Conservation (phyloP, 2,888 invertebrate genomes). For the Meloe dianella region DNA sequence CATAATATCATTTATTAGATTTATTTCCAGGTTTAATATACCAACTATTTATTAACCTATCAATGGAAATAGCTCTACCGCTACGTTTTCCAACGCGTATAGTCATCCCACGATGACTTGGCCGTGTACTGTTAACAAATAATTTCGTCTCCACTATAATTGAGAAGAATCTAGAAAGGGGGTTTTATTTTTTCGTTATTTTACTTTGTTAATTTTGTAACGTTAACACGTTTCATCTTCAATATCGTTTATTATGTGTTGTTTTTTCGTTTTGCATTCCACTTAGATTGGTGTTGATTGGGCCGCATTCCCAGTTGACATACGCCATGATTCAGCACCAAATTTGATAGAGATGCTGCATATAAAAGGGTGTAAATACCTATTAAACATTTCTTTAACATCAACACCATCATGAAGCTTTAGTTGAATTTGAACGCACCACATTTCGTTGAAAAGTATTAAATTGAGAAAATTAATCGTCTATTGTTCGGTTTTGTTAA, state of each 20-base stretch:
- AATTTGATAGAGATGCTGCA: constrained; percentile 55
- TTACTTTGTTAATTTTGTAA: background rate
- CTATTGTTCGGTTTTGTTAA: background rate
- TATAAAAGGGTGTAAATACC: constrained; percentile 57
- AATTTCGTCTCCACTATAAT: no score
- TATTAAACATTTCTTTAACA: constrained; percentile 51
- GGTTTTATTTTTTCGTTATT: background rate
- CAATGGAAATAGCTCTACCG: background rate
- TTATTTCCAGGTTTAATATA: background rate
- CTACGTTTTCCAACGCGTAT: background rate
- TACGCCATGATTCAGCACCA: constrained; percentile 52
- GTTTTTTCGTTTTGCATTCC: constrained; percentile 40
- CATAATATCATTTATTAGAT: background rate
- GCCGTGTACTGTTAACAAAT: no score
- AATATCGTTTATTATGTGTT: background rate
- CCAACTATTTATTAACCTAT: background rate
- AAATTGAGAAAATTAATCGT: background rate
- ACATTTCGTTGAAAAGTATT: constrained; percentile 1
- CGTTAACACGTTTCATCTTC: background rate
- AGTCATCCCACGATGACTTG: no score
- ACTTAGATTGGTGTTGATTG: constrained; percentile 45
- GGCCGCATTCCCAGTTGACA: constrained; percentile 55
- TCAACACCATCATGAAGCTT: constrained; percentile 29
- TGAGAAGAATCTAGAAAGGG: no score
- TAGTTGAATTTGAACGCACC: constrained; percentile 38